Percentiles rank a stretch among this genome's conserved stretches.
These are phyloP conservation scores for Acanthisitta chloris DNA, from an alignment of 2,113 vertebrate genomes.

Conservation along the genomic window DNA sequence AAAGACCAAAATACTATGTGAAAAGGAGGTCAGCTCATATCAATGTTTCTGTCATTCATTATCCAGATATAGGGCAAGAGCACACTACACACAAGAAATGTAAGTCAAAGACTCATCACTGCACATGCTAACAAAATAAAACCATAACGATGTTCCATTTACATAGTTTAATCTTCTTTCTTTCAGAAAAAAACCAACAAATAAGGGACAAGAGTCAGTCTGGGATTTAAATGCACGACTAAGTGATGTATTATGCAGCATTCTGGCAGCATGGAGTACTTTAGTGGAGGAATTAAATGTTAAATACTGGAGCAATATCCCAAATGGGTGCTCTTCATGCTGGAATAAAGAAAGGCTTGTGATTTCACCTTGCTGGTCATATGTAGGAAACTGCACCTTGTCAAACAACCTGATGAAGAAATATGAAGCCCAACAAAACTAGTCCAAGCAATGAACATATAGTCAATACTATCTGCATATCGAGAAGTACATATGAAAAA, in stretches of 20 bases:
- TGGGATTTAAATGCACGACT: not conserved
- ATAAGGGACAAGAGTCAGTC: not conserved
- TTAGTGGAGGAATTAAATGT: not conserved
- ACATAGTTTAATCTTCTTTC: not conserved
- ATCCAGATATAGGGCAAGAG: conserved; percentile 1
- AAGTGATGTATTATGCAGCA: not conserved
- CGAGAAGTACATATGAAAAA: not conserved
- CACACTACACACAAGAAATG: not conserved
- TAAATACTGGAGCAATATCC: not conserved
- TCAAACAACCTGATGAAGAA: not conserved
- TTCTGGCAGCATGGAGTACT: not conserved
- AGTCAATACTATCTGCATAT: conserved; percentile 10
- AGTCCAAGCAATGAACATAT: not conserved
- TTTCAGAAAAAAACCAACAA: not conserved
- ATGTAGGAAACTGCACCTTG: not conserved
- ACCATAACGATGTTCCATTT: not conserved
- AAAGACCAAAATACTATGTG: not conserved
- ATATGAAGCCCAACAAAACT: not conserved
- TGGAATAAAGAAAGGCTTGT: not conserved
- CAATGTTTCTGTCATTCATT: not conserved
- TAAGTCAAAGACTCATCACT: conserved; percentile 35
- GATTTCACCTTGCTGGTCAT: not conserved
- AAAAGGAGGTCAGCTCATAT: not conserved
- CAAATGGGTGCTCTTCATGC: not conserved
- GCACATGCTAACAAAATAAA: not conserved